These are phyloP conservation scores for Pristionchus exspectatus DNA, from an alignment of 2,888 invertebrate genomes.

Conservation along the genomic window DNA sequence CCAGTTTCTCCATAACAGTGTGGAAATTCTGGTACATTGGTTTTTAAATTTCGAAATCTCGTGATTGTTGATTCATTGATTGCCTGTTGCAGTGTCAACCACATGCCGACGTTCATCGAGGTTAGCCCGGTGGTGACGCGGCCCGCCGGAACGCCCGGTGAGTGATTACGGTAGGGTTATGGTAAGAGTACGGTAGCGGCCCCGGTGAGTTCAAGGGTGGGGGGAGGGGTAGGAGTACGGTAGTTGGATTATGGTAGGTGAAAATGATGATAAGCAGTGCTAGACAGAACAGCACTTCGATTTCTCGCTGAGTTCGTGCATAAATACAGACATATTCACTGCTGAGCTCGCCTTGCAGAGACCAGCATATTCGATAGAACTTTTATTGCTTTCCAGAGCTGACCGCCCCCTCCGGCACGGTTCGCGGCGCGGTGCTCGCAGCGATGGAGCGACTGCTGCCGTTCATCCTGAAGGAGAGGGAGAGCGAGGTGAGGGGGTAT, in stretches of 20 bases:
- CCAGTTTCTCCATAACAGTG: too few species aligned
- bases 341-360: too few species aligned
- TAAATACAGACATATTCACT: too few species aligned
- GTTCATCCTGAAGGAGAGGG: constrained; percentile 48
- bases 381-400: constrained; percentile 29
- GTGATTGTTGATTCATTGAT: neutral
- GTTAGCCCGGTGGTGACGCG: constrained; percentile 33
- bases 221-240: too few species aligned
- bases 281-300: too few species aligned
- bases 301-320: too few species aligned
- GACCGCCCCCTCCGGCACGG: constrained; percentile 42
- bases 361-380: too few species aligned
- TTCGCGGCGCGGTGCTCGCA: constrained; percentile 24
- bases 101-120: constrained; percentile 54
- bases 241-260: too few species aligned
- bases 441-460: constrained; percentile 42
- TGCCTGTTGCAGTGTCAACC: neutral
- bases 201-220: too few species aligned
- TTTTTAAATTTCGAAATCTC: neutral
- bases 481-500: constrained; percentile 60
- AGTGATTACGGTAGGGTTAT: neutral
- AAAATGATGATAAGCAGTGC: too few species aligned
- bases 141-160: constrained; percentile 52
- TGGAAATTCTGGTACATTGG: too few species aligned
- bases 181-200: too few species aligned